These are phyloP conservation scores for Willowsia nigromaculata DNA, from an alignment of 2,888 invertebrate species.

Conservation along the genomic window DNA sequence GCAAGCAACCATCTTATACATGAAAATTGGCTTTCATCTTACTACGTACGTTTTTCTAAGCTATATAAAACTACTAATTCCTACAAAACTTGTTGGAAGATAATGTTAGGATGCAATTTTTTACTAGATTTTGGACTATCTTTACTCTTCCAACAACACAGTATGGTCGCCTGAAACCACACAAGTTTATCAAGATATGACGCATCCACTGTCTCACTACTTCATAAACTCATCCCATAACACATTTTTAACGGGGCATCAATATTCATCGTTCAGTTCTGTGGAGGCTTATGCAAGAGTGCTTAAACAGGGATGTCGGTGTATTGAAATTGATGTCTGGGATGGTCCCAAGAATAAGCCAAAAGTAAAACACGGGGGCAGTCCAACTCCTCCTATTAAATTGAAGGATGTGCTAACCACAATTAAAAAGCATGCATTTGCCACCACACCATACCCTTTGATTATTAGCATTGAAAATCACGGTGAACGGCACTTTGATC, in stretches of 20 bases:
- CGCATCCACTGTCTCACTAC: slow-evolving; percentile 84
- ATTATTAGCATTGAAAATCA: slow-evolving; percentile 96
- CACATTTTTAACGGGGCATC: slow-evolving; percentile 98
- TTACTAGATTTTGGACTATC: slow-evolving; percentile 84
- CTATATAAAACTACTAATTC: not conserved
- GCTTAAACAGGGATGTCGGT: slow-evolving; percentile 92
- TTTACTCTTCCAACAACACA: slow-evolving; percentile 95
- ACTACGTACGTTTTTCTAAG: not conserved
- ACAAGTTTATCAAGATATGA: slow-evolving; percentile 89
- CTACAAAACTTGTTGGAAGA: not conserved
- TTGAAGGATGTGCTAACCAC: slow-evolving; percentile 96
- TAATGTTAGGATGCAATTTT: not conserved
- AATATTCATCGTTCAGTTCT: slow-evolving; percentile 97
- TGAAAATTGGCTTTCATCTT: not conserved
- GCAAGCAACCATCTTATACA: not conserved
- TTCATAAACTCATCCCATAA: slow-evolving; percentile 94
- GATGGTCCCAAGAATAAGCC: slow-evolving; percentile 90
- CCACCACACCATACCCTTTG: slow-evolving; percentile 90
- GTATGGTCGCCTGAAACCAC: slow-evolving; percentile 90
- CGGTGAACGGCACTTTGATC: too few species aligned
- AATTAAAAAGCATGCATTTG: slow-evolving; percentile 97
- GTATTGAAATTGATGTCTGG: slow-evolving; percentile 99
- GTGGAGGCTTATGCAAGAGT: slow-evolving; percentile 97
- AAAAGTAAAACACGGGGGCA: slow-evolving; percentile 97
- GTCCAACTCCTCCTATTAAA: slow-evolving; percentile 96